These are phyloP conservation scores for Scelioninae gen. 2 DNA, from an alignment of 2,888 invertebrate genomes.

Conservation along the genomic window DNA sequence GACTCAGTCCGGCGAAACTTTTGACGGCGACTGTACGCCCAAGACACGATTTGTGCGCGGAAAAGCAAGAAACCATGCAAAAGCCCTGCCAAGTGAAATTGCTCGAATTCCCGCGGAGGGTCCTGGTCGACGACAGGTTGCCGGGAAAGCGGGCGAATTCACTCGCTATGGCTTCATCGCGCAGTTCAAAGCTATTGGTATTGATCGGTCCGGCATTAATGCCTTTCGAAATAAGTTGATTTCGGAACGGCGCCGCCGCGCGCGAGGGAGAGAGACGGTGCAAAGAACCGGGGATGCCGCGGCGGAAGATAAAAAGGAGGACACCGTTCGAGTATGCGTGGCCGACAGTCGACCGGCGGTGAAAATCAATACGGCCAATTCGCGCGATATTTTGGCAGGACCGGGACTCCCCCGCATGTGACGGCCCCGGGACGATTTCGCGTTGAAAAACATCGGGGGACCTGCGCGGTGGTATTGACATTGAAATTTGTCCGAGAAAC, in stretches of 20 bases:
- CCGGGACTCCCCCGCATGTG: too few relatives aligned
- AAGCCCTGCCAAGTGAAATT: slow-evolving; percentile 17
- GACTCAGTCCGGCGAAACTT: too few relatives aligned
- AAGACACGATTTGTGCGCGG: slow-evolving; percentile 5
- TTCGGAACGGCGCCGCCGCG: slow-evolving; percentile 1
- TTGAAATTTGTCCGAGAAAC: too few relatives aligned
- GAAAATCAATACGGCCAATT: slow-evolving; percentile 48
- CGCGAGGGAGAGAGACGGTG: not conserved
- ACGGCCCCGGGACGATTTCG: slow-evolving; percentile 29
- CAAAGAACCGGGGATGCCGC: not conserved
- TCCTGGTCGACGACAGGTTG: slow-evolving; percentile 30
- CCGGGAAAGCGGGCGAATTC: slow-evolving; percentile 26
- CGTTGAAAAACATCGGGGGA: slow-evolving; percentile 41
- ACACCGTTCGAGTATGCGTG: too few relatives aligned
- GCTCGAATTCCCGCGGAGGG: slow-evolving; percentile 17
- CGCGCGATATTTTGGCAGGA: slow-evolving; percentile 47
- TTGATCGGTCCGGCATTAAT: slow-evolving; percentile 29
- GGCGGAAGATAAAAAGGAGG: slow-evolving; percentile 16
- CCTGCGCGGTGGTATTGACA: too few relatives aligned
- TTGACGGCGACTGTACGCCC: not conserved
- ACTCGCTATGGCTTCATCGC: slow-evolving; percentile 39
- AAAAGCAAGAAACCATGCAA: slow-evolving; percentile 27
- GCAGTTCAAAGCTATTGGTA: slow-evolving; percentile 46
- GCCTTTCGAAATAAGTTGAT: slow-evolving; percentile 30
- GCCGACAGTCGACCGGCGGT: slow-evolving; percentile 1